A percentile compares a stretch with the other conserved stretches of the same genome.
Evolutionary conservation across 2,888 invertebrate genomes (phyloP).

Genomic region (Drosophila parthenogenetica): DNA sequence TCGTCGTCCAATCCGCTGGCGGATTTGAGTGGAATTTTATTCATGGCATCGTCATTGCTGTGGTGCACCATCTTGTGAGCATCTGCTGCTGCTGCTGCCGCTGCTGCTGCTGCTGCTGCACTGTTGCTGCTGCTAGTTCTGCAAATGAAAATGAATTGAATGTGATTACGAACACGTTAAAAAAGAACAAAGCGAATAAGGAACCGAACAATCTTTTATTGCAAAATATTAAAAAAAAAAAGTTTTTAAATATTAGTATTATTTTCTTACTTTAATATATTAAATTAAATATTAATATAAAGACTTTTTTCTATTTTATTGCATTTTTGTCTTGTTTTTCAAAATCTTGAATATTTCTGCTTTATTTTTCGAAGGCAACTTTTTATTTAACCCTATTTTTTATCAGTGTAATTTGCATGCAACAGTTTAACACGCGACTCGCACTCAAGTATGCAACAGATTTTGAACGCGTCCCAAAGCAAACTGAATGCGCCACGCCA

Average conservation of each 20-base stretch:
- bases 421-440: slow-evolving; percentile 34
- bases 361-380: too few relatives aligned
- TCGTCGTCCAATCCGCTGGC: slow-evolving; percentile 79
- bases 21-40: slow-evolving; percentile 82
- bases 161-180: too few relatives aligned
- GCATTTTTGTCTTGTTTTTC: too few relatives aligned
- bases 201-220: too few relatives aligned
- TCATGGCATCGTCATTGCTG: slow-evolving; percentile 82
- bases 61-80: slow-evolving; percentile 83
- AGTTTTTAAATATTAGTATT: too few relatives aligned
- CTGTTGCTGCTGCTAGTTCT: slow-evolving; percentile 31
- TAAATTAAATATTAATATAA: too few relatives aligned
- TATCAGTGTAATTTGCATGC: slow-evolving; percentile 20
- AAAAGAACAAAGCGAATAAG: too few relatives aligned
- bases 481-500: slow-evolving; percentile 47
- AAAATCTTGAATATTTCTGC: too few relatives aligned
- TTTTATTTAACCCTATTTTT: background rate
- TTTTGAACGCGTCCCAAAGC: slow-evolving; percentile 47
- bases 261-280: too few relatives aligned
- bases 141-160: slow-evolving; percentile 15
- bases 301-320: too few relatives aligned
- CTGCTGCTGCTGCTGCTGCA: slow-evolving; percentile 30
- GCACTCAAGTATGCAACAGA: slow-evolving; percentile 68
- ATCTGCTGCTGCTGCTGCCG: slow-evolving; percentile 72
- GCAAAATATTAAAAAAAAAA: too few relatives aligned